Base-by-base conservation (phyloP, 2,888 invertebrate species). In the Heliconius charithonia region DNA sequence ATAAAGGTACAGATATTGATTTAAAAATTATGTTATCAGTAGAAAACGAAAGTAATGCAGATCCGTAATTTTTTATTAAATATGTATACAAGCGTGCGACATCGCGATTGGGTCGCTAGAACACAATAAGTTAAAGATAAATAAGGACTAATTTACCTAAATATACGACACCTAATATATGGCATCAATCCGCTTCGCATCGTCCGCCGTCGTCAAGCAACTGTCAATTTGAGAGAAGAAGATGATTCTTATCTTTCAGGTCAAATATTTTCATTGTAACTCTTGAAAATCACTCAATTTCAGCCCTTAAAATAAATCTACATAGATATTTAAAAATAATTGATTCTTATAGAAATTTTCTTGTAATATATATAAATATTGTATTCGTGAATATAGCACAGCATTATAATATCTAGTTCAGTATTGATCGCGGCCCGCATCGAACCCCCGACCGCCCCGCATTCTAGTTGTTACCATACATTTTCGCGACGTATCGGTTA, bases 341-440 rank as follows among this genome's bases (percentile, higher is more conserved):
- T 19, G 51, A n/a, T n/a, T n/a, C n/a, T 51, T 6, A 19, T 19
- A 4, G 6, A 51, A 6, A 41, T 4, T 51, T 12, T 51, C 16
- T 51, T 19, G 19, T 16, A 51, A 16, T 4, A 51, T 4, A 4
- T 19, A n/a, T n/a, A n/a, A 3, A 56, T 56, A n/a, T 56, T 59
- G 19, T 10, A 59, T 59, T 59, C 9, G 3, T 56, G 22, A 56
- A 56, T 22, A 56, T 22, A 56, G 22, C 9, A 22, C 7, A n/a
- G 56, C 12, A 63, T 63, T 25, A 25, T 63, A 63, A 41, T 41
- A 67, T 69, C 37, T 73, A 51, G 9, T 7, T 32, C 51, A 63
- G 6, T 70, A 77, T 80, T 75, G 80, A 77, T 59, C 77, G 74
- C 66, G 51, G 66, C 80, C 80, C 80, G 80, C 80, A 80, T 80